These are phyloP conservation scores for Sesamia inferens DNA, from an alignment of 2,888 invertebrate genomes.

Conservation along the genomic window DNA sequence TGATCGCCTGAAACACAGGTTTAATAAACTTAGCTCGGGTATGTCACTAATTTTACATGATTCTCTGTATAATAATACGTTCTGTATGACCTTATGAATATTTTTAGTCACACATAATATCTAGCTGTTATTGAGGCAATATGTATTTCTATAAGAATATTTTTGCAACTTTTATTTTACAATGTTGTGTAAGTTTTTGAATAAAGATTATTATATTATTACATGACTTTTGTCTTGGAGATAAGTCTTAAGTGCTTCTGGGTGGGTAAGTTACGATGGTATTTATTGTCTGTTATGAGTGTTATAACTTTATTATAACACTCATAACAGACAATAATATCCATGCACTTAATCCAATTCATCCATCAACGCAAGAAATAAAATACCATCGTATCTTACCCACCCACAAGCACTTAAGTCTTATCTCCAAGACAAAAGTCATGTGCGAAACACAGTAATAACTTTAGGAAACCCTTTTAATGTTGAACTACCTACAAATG, in stretches of 20 bases:
- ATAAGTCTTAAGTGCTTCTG: constrained; percentile 47
- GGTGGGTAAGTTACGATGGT: not conserved
- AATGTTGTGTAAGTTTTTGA: no score
- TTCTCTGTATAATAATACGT: no score
- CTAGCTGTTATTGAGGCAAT: no score
- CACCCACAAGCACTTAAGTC: constrained; percentile 35
- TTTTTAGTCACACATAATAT: no score
- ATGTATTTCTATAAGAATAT: no score
- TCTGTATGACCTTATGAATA: no score
- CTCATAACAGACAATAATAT: constrained; percentile 1
- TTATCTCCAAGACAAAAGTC: constrained; percentile 54
- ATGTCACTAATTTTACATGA: no score
- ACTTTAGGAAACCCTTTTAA: constrained; percentile 49
- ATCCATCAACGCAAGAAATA: not conserved
- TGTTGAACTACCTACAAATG: constrained; percentile 17
- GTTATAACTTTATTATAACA: no score
- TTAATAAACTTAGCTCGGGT: no score
- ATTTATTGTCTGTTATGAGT: not conserved
- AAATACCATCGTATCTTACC: not conserved
- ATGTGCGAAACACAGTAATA: constrained; percentile 42
- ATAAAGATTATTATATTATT: no score
- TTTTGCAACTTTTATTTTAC: no score
- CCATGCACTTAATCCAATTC: constrained; percentile 2
- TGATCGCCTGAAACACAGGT: no score
- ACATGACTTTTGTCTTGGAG: constrained; percentile 53